Base-by-base conservation (phyloP, 2,888 invertebrate species). In the Eupsilia transversa region DNA sequence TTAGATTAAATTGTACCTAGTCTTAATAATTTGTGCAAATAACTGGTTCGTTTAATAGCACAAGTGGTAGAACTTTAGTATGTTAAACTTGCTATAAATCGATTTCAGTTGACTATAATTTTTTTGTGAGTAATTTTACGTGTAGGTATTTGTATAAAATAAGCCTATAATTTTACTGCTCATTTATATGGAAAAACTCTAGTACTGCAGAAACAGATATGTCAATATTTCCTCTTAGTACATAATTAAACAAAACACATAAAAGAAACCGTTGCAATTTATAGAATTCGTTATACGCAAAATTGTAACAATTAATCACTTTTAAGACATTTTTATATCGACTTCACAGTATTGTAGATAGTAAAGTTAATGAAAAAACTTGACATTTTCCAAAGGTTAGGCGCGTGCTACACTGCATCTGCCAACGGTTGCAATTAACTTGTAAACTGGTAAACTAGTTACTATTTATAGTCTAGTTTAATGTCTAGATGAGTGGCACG, bases 351-450 rank as follows among this genome's bases (percentile, higher is more conserved):
- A 71, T 73, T 77, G 30, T 35, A 74, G 72, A 68, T 74, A 61
- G n/a, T 74, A 59, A 78, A 70, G 43, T 71, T 63, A 68, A 71
- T 73, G 63, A 77, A 79, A 83, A 77, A 77, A 76, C 77, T 75
- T 86, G 88, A 82, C 87, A 86, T 87, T 87, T 85, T 43, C 43
- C 35, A 87, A 87, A 87, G 88, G 87, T 88, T 86, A 87, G 79
- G 76, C 87, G 75, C 83, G 87, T 87, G 87, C 80, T 76, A 61
- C 65, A 49, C 35, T 75, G 57, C 87, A 87, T 86, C 87, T 87
- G 87, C 87, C 86, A 88, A 87, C 87, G 84, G 87, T 49, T 81
- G 59, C 80, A 78, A 87, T 88, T 84, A 38, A 86, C 72, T 79
- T 69, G 66, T 74, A 67, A 75, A 84, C 60, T 80, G 72, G 71